phyloP scores from a whole-genome alignment of 2,113 vertebrate genomes.

The Sphaerodactylus townsendi region DNA sequence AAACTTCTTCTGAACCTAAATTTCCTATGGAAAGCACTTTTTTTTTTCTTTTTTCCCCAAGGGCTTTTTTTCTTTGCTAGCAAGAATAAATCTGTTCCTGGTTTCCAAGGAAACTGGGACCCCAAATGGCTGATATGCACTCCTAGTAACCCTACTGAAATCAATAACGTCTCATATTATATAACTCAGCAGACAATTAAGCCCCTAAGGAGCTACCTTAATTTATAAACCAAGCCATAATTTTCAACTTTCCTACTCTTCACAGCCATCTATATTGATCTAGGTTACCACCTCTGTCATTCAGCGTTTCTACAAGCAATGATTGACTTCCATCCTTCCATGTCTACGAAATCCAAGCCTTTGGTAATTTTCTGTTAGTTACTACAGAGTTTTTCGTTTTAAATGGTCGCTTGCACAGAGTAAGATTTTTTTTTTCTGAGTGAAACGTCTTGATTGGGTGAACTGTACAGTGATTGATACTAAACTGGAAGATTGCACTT shows the following conservation, averaged over 20 bases:
- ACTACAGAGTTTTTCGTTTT: slow-evolving; percentile 19
- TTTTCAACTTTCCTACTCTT: slow-evolving; percentile 34
- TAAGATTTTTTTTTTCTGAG: slow-evolving; percentile 15
- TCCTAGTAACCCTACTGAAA: slow-evolving; percentile 39
- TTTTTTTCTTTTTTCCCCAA: not conserved
- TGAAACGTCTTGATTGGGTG: slow-evolving; percentile 17
- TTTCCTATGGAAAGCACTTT: not conserved
- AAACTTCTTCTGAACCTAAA: not conserved
- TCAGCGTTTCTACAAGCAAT: slow-evolving; percentile 9
- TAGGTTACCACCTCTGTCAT: slow-evolving; percentile 17
- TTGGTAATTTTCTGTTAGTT: slow-evolving; percentile 27
- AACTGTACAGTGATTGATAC: slow-evolving; percentile 41
- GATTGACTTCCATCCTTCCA: not conserved
- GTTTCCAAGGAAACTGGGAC: slow-evolving; percentile 40
- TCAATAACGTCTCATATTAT: slow-evolving; percentile 8
- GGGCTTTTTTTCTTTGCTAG: not conserved
- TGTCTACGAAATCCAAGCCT: not conserved
- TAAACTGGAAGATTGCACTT: slow-evolving; percentile 38
- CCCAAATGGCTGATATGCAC: slow-evolving; percentile 44
- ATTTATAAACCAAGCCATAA: slow-evolving; percentile 15
- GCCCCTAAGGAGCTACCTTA: slow-evolving; percentile 36
- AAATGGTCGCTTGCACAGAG: not conserved
- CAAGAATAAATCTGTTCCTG: slow-evolving; percentile 16
- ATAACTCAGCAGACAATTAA: slow-evolving; percentile 54
- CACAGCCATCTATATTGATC: slow-evolving; percentile 5